Evolutionary conservation across 1,140 invertebrate genomes (phyloP).

Genomic region (Drosophila dunni): DNA sequence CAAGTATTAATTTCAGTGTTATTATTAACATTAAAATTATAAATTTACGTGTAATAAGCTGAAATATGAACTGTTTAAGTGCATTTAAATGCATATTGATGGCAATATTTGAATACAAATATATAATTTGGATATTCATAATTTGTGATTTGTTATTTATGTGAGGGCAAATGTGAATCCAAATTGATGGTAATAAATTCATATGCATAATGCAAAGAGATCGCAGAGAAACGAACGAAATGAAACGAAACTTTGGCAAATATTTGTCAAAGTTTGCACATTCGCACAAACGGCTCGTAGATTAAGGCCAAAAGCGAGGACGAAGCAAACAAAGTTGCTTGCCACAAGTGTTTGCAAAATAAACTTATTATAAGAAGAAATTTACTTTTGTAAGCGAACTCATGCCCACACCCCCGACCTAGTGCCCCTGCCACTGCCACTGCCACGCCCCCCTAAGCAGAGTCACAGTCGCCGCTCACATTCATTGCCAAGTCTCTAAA

Average conservation of each 20-base stretch:
- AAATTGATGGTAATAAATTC: conserved; percentile 78
- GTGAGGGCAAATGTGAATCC: conserved; percentile 62
- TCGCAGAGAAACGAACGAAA: conserved; percentile 24
- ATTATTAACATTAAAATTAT: background rate
- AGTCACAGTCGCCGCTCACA: conserved; percentile 34
- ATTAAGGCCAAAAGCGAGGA: conserved; percentile 74
- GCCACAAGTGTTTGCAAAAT: conserved; percentile 84
- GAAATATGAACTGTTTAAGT: background rate
- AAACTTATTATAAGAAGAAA: conserved; percentile 84
- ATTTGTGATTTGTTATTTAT: conserved; percentile 56
- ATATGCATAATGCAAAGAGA: conserved; percentile 80
- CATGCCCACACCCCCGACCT: conserved; percentile 4
- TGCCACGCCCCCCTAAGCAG: background rate
- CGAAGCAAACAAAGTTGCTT: conserved; percentile 81
- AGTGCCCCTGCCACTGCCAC: background rate
- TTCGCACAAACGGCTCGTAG: conserved; percentile 82
- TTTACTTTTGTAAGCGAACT: conserved; percentile 61
- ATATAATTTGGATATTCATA: conserved; percentile 4
- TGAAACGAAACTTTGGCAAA: conserved; percentile 69
- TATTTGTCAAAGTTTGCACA: conserved; percentile 83
- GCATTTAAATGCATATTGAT: conserved; percentile 2
- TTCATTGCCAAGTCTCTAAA: conserved; percentile 77
- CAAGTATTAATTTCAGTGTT: background rate
- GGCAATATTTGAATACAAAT: background rate
- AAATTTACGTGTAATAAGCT: background rate